A percentile compares a stretch with the other conserved stretches of the same genome.
phyloP scores from a whole-genome alignment of 2,888 invertebrate genomes.

The Bombylius major region DNA sequence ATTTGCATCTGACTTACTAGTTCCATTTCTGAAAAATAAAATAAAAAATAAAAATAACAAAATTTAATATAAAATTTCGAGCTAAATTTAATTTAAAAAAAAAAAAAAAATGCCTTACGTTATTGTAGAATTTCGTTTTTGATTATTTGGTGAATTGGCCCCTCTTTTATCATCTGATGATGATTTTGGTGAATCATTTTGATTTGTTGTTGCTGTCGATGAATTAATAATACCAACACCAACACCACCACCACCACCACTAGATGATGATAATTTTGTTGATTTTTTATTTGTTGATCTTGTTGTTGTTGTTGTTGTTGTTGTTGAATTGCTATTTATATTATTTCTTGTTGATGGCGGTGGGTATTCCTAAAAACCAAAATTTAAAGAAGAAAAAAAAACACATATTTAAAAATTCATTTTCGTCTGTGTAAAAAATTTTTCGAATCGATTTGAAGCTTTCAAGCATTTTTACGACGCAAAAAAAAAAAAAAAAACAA shows the following conservation, averaged over 20 bases:
- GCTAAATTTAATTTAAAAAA: neutral
- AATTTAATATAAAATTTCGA: no score
- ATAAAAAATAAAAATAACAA: neutral
- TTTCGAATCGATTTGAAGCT: no score
- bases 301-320: constrained; percentile 35
- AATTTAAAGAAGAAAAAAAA: constrained; percentile 2
- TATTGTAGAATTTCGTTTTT: constrained; percentile 46
- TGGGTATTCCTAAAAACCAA: constrained; percentile 44
- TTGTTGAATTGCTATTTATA: constrained; percentile 37
- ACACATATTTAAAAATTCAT: neutral
- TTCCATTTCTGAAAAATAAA: constrained; percentile 45
- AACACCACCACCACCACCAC: neutral
- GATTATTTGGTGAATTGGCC: constrained; percentile 37
- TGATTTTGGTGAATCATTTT: constrained; percentile 35
- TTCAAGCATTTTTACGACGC: no score
- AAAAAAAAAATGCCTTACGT: constrained; percentile 40
- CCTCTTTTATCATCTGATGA: constrained; percentile 30
- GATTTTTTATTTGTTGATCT: constrained; percentile 37
- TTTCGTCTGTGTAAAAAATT: no score
- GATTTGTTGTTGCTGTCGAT: constrained; percentile 15
- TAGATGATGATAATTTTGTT: constrained; percentile 33
- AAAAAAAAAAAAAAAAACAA: no score
- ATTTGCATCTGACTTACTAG: constrained; percentile 54
- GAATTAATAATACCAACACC: no score
- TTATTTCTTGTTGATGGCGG: constrained; percentile 39